Evolutionary conservation across 2,113 vertebrate species (phyloP), one percentile per base, ranked within the genome.

Genomic region (Engraulis encrasicolus): DNA sequence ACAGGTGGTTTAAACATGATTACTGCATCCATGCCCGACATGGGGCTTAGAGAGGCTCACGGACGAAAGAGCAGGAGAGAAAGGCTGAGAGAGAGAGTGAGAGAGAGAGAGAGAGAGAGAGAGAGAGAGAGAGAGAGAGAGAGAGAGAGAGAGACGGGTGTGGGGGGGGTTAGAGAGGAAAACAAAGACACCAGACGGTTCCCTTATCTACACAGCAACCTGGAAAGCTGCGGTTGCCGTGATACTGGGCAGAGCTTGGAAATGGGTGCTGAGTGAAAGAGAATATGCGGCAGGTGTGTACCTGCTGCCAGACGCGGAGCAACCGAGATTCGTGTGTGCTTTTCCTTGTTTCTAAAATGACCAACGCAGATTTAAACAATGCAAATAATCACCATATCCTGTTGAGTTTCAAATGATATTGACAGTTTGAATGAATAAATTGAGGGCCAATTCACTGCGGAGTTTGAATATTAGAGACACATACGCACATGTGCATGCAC

Each of bases 1-100:
- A 93, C 93, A 92, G 92, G 91, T 93, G 93, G 90, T 91, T 89
- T 87, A 90, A 87, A 91, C 91, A 52, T 89, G 90, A 93, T 93
- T 90, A 92, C 92, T 89, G 83, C 78, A 82, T 79, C 82, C 81
- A 86, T 78, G 88, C 34, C 50, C 71, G 79, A 82, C 84, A 54
- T 58, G 50, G 86, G 89, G 83, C 83, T 90, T 82, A 78, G 85
- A 50, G 85, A 79, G 50, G 1, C 31, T 31, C 15, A 17, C 3
- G 9, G 66, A 27, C 1, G 23, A 23, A 52, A 54, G n/a, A 50
- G 49, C 11, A n/a, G n/a, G n/a, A n/a, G n/a, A n/a, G n/a, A n/a
- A n/a, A n/a, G n/a, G n/a, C n/a, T n/a, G n/a, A n/a, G n/a, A n/a
- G n/a, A n/a, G n/a, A n/a, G n/a, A n/a, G n/a, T n/a, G n/a, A n/a